A percentile compares a stretch with the other conserved stretches of the same genome.
These are phyloP conservation scores for Maniola hyperantus DNA, from an alignment of 2,888 invertebrate species.

Conservation along the genomic window DNA sequence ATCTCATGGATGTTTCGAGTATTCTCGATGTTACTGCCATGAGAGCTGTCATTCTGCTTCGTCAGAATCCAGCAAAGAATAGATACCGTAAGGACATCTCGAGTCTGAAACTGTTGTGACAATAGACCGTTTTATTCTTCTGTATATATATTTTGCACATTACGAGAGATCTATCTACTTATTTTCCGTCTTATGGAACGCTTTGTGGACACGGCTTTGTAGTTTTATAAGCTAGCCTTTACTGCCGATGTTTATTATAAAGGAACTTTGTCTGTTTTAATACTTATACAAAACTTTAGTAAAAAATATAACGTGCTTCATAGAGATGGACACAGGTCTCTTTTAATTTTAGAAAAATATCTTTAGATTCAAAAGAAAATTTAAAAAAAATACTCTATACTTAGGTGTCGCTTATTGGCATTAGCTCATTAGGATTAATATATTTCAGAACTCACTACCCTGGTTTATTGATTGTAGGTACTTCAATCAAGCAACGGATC, in stretches of 20 bases:
- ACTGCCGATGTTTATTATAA: neutral
- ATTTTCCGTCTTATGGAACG: neutral
- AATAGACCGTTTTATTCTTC: conserved; percentile 20
- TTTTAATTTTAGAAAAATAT: no score
- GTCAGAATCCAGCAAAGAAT: conserved; percentile 50
- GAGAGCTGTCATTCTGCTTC: conserved; percentile 62
- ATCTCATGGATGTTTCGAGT: conserved; percentile 57
- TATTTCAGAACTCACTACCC: no score
- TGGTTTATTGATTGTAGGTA: no score
- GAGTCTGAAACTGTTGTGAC: conserved; percentile 15
- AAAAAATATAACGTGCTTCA: no score
- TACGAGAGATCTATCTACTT: conserved; percentile 11
- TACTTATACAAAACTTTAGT: neutral
- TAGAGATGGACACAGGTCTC: no score
- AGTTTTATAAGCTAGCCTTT: neutral
- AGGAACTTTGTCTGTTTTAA: neutral
- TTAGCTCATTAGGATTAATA: no score
- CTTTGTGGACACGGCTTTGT: conserved; percentile 8
- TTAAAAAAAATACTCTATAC: no score
- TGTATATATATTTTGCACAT: conserved; percentile 5
- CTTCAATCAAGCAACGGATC: no score
- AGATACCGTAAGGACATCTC: conserved; percentile 15
- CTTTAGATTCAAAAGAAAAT: no score
- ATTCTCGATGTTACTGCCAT: conserved; percentile 55
- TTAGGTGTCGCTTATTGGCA: no score